Conservation (phyloP, 1,140 invertebrate genomes). For the Ctenoplectra terminalis region DNA sequence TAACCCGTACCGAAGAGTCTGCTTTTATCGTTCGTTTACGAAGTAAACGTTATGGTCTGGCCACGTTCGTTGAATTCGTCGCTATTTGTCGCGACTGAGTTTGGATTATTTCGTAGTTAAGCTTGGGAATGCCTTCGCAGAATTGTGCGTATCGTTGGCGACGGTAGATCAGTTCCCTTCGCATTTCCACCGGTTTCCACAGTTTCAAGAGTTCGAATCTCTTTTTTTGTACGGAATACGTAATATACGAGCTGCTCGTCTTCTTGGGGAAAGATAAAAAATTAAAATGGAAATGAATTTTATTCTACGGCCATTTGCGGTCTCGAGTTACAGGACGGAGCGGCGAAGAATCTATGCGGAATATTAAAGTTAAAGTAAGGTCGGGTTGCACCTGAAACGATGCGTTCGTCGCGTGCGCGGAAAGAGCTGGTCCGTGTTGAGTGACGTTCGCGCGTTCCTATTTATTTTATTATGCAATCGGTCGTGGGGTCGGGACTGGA, state of each 20-base stretch:
- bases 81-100: neutral
- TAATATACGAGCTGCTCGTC: neutral
- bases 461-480: conserved; percentile 76
- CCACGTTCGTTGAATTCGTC: neutral
- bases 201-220: neutral
- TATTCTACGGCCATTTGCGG: neutral
- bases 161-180: neutral
- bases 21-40: conserved; percentile 34
- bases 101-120: neutral
- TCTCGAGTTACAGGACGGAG: neutral
- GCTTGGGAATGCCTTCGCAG: neutral
- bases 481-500: conserved; percentile 16
- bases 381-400: neutral
- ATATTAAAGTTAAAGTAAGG: neutral
- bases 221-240: neutral
- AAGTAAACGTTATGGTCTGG: conserved; percentile 21
- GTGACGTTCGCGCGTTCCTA: conserved; percentile 2
- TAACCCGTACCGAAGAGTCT: neutral
- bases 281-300: conserved; percentile 10
- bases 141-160: neutral
- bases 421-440: conserved; percentile 51
- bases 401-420: conserved; percentile 39
- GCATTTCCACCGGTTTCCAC: neutral
- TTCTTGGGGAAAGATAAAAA: neutral
- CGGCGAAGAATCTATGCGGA: neutral